Evolutionary conservation across 2,797 vertebrate genomes (phyloP).

Genomic region (Spinus olivaceus): DNA sequence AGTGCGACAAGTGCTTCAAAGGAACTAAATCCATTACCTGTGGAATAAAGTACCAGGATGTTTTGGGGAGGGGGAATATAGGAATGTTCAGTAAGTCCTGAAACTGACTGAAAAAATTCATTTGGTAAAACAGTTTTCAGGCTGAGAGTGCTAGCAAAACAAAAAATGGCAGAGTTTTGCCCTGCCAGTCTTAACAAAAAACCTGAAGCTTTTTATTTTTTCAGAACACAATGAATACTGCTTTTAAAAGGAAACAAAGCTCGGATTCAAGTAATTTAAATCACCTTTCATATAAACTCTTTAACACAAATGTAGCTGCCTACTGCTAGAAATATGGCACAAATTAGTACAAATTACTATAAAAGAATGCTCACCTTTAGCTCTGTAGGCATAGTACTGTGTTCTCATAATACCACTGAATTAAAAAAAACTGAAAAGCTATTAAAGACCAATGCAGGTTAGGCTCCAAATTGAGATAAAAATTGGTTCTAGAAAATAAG

Average conservation of each 20-base stretch:
- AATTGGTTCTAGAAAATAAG: background rate
- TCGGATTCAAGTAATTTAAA: background rate
- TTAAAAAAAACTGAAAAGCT: background rate
- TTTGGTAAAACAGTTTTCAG: slow-evolving; percentile 52
- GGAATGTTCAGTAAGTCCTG: slow-evolving; percentile 33
- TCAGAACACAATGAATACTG: background rate
- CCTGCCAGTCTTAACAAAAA: background rate
- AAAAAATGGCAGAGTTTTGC: background rate
- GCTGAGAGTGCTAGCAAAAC: slow-evolving; percentile 34
- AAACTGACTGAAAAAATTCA: slow-evolving; percentile 7
- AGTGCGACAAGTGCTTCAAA: slow-evolving; percentile 62
- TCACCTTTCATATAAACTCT: background rate
- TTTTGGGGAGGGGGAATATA: background rate
- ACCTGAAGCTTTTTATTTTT: slow-evolving; percentile 2
- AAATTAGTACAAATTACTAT: background rate
- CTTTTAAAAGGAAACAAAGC: background rate
- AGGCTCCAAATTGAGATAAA: background rate
- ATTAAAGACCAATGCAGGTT: background rate
- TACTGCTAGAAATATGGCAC: background rate
- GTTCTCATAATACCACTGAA: background rate
- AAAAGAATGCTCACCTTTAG: background rate
- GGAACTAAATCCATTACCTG: background rate
- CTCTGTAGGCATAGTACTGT: background rate
- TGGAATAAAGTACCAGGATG: slow-evolving; percentile 18
- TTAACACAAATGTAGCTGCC: background rate